Conservation (phyloP, 2,888 invertebrate genomes). For the Eudemis profundana region DNA sequence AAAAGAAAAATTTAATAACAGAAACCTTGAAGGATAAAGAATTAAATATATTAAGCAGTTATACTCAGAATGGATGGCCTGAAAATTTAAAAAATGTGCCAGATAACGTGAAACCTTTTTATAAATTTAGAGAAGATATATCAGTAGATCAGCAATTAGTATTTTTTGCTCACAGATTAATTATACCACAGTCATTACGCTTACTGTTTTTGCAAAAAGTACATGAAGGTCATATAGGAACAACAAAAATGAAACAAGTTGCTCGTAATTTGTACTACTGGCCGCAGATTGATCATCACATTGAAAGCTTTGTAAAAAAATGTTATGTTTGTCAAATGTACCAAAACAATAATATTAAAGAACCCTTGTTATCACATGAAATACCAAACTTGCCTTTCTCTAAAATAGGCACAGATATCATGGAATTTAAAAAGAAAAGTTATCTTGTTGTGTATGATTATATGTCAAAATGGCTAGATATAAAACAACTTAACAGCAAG, state of each 20-base stretch:
- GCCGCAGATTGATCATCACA: slow-evolving; percentile 54
- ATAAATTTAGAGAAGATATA: slow-evolving; percentile 42
- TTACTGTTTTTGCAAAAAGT: too few species aligned
- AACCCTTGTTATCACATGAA: slow-evolving; percentile 44
- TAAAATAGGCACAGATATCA: slow-evolving; percentile 43
- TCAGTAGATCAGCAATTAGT: slow-evolving; percentile 41
- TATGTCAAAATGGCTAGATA: slow-evolving; percentile 9
- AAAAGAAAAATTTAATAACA: slow-evolving; percentile 35
- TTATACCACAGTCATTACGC: slow-evolving; percentile 42
- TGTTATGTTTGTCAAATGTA: slow-evolving; percentile 48
- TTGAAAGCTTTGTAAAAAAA: slow-evolving; percentile 49
- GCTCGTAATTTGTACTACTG: slow-evolving; percentile 55
- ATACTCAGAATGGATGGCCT: slow-evolving; percentile 45
- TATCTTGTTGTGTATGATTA: slow-evolving; percentile 38
- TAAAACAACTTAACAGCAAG: slow-evolving; percentile 12
- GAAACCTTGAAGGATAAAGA: slow-evolving; percentile 43
- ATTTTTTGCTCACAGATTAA: slow-evolving; percentile 44
- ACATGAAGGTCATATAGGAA: slow-evolving; percentile 53
- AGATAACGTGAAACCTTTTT: slow-evolving; percentile 37
- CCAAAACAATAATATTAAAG: slow-evolving; percentile 47
- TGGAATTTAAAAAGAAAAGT: slow-evolving; percentile 40
- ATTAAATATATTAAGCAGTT: slow-evolving; percentile 31
- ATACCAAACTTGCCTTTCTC: slow-evolving; percentile 45
- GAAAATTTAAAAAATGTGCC: slow-evolving; percentile 36
- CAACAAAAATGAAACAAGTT: slow-evolving; percentile 53